A percentile compares a stretch with the other conserved stretches of the same genome.
Conservation (phyloP, 35 echinoderm and acorn worm species). For the Acanthaster planci region DNA sequence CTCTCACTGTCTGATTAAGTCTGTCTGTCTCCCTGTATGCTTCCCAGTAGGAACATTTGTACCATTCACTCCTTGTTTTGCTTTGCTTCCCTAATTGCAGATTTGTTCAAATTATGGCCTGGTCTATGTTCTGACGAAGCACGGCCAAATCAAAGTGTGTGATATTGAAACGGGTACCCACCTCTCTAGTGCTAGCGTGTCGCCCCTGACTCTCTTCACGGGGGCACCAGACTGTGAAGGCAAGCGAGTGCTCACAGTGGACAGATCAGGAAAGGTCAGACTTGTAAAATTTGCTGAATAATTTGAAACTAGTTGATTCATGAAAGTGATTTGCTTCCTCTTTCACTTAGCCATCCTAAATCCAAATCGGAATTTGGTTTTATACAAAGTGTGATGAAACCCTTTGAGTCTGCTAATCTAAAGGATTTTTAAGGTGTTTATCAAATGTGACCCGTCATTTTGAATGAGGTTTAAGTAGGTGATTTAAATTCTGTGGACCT, state of each 20-base stretch:
- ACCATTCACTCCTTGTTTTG: background rate
- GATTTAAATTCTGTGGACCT: too few relatives aligned
- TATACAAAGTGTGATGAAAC: too few relatives aligned
- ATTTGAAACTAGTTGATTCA: too few relatives aligned
- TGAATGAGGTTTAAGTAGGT: too few relatives aligned
- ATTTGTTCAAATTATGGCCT: constrained; percentile 77
- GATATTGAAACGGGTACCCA: constrained; percentile 79
- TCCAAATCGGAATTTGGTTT: too few relatives aligned
- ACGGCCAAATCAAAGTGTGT: constrained; percentile 77
- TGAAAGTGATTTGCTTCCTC: too few relatives aligned
- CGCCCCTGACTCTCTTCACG: constrained; percentile 74
- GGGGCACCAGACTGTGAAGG: constrained; percentile 63
- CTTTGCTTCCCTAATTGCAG: constrained; percentile 16
- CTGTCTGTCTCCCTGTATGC: background rate
- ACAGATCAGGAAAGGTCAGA: constrained; percentile 82
- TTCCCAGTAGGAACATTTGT: too few relatives aligned
- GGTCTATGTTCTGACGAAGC: constrained; percentile 88
- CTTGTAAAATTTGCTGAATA: too few relatives aligned
- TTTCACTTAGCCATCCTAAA: too few relatives aligned
- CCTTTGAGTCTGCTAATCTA: too few relatives aligned
- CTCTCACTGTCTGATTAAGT: background rate
- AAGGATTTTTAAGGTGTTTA: too few relatives aligned
- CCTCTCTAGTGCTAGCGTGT: constrained; percentile 67
- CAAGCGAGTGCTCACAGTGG: constrained; percentile 66
- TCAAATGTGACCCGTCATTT: too few relatives aligned